Conservation (phyloP, 2,797 vertebrate genomes). For the Cynodonichthys magdalenae region DNA sequence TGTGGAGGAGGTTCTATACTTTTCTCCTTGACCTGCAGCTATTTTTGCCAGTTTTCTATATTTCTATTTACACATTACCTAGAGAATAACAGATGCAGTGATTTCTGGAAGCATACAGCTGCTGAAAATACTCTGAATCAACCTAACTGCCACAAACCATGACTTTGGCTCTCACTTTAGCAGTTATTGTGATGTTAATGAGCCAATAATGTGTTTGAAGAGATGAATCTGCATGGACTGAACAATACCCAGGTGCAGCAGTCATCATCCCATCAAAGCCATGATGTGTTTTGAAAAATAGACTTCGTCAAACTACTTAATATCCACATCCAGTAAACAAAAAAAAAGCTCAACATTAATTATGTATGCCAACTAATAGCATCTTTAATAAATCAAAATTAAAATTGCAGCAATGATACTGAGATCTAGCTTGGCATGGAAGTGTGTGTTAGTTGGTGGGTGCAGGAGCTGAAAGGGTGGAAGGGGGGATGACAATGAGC, state of each 20-base stretch:
- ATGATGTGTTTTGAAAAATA: background rate
- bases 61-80: too few relatives aligned
- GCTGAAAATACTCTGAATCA: too few relatives aligned
- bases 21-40: too few relatives aligned
- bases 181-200: too few relatives aligned
- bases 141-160: too few relatives aligned
- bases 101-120: too few relatives aligned
- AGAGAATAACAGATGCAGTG: too few relatives aligned
- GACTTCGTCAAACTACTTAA: background rate
- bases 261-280: background rate
- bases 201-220: background rate
- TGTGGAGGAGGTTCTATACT: too few relatives aligned
- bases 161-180: too few relatives aligned
- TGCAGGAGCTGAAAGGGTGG: slow-evolving; percentile 2
- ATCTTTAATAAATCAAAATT: background rate
- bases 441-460: slow-evolving; percentile 10
- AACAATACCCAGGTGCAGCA: background rate
- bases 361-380: slow-evolving; percentile 2
- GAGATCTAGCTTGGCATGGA: background rate
- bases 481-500: slow-evolving; percentile 3
- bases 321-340: background rate
- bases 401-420: background rate
- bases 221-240: too few relatives aligned
- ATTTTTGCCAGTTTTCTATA: too few relatives aligned
- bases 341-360: background rate